phyloP scores from a whole-genome alignment of 2,888 invertebrate species.

The Didymodactylos carnosus region DNA sequence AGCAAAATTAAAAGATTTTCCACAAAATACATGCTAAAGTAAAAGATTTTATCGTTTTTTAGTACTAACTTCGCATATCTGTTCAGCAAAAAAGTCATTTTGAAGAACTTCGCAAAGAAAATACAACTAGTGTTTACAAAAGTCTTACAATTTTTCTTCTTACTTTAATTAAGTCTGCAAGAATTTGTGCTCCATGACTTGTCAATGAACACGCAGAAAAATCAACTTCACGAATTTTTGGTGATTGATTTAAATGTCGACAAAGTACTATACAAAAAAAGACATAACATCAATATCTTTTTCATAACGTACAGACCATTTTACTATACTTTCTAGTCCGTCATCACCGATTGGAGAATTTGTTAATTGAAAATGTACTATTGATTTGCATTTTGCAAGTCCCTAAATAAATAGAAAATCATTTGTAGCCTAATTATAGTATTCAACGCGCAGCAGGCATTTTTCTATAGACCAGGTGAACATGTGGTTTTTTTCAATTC shows the following conservation, averaged over 20 bases:
- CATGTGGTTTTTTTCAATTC: too few relatives aligned
- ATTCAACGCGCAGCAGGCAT: too few relatives aligned
- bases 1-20: too few relatives aligned
- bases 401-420: not conserved
- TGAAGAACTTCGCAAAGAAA: too few relatives aligned
- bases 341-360: not conserved
- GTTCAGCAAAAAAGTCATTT: too few relatives aligned
- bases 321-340: not conserved
- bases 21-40: too few relatives aligned
- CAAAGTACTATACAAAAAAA: not conserved
- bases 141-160: constrained; percentile 3
- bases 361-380: not conserved
- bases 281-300: not conserved
- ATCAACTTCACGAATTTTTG: constrained; percentile 20
- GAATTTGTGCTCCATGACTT: constrained; percentile 23
- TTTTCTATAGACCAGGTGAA: too few relatives aligned
- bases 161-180: constrained; percentile 31
- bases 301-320: not conserved
- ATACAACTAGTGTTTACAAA: too few relatives aligned
- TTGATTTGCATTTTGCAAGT: not conserved
- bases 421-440: not conserved
- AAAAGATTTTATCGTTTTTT: too few relatives aligned
- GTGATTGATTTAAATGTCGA: not conserved
- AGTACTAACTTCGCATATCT: too few relatives aligned
- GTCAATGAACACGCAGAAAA: constrained; percentile 29